phyloP scores from a whole-genome alignment of 2,888 invertebrate genomes.

The Ctenicera cuprea region DNA sequence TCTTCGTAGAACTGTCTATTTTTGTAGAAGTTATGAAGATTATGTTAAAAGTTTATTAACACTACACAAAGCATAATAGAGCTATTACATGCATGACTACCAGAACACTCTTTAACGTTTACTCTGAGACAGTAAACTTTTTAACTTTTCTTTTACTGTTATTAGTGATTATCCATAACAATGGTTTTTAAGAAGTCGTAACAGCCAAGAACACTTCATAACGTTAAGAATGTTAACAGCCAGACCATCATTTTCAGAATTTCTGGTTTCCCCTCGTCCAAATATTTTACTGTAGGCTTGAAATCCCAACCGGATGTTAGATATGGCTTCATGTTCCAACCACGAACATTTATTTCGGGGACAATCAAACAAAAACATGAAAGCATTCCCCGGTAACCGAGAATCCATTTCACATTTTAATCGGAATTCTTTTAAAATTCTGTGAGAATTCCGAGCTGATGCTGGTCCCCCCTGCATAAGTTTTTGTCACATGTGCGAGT shows the following conservation, averaged over 20 bases:
- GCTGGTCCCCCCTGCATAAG: conserved; percentile 52
- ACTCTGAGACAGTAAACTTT: no score
- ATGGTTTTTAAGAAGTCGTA: no score
- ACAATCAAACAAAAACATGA: neutral
- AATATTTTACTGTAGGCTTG: neutral
- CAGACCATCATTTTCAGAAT: neutral
- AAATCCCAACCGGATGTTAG: neutral
- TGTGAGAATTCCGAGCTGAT: conserved; percentile 39
- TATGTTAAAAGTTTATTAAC: no score
- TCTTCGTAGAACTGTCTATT: no score
- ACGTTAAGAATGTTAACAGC: neutral
- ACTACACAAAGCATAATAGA: no score
- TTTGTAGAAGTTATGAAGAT: no score
- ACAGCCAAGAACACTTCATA: no score
- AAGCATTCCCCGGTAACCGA: conserved; percentile 19
- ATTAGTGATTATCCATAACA: no score
- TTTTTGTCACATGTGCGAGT: conserved; percentile 63
- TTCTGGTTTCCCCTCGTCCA: neutral
- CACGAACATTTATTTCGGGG: neutral
- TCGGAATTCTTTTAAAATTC: conserved; percentile 35
- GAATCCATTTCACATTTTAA: conserved; percentile 9
- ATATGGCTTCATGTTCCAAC: neutral
- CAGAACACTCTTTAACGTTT: no score
- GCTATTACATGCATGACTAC: no score
- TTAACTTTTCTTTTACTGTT: no score